A percentile compares a stretch with the other conserved stretches of the same genome.
Conservation (phyloP, 2,888 invertebrate species). For the Limnephilus marmoratus region DNA sequence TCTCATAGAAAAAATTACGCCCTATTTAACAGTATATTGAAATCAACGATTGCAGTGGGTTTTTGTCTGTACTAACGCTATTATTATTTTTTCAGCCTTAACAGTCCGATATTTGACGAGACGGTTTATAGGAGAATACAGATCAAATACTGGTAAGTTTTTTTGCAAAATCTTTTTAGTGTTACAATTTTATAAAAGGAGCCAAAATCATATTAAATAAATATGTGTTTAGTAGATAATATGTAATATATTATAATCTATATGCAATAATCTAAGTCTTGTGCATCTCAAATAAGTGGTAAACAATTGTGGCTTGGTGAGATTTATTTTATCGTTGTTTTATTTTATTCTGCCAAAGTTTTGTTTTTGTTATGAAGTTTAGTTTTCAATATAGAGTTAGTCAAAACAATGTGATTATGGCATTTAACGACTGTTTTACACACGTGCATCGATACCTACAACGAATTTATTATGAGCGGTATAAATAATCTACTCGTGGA, state of each 20-base stretch:
- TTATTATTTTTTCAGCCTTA: slow-evolving; percentile 78
- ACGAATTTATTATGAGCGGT: neutral
- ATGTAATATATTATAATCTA: no score
- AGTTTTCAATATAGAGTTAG: neutral
- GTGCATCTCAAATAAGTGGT: neutral
- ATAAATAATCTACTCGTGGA: neutral
- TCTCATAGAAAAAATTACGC: no score
- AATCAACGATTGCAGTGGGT: no score
- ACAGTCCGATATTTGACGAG: slow-evolving; percentile 88
- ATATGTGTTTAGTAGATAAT: no score
- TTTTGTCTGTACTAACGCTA: neutral
- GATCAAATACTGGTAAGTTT: slow-evolving; percentile 85
- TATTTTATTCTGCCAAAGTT: neutral
- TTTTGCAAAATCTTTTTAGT: neutral
- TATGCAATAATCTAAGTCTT: neutral
- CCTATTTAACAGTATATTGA: no score
- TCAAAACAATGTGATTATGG: neutral
- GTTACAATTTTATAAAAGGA: neutral
- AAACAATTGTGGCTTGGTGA: neutral
- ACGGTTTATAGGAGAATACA: slow-evolving; percentile 88
- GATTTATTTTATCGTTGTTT: neutral
- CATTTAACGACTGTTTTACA: neutral
- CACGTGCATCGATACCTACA: neutral
- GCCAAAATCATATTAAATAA: neutral
- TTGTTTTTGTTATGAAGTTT: neutral